Percentiles rank a stretch among this genome's conserved stretches.
These are phyloP conservation scores for Clarias fuscus DNA, from an alignment of 2,797 vertebrate genomes.

Conservation along the genomic window DNA sequence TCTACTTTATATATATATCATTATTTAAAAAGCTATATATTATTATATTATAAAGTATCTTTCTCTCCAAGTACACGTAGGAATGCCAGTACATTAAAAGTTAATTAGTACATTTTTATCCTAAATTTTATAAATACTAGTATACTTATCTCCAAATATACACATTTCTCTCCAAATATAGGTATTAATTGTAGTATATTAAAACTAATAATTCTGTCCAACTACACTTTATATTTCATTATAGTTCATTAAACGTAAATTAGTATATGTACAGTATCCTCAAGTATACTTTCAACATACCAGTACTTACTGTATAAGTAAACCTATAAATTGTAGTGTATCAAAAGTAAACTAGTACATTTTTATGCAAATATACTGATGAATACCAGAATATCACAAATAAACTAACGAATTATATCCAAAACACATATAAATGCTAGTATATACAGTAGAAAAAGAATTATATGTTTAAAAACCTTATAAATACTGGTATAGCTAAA, in stretches of 20 bases:
- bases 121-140: not conserved
- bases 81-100: not conserved
- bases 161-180: no score
- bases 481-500: not conserved
- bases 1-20: no score
- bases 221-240: no score
- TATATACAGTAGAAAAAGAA: not conserved
- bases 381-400: not conserved
- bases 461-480: not conserved
- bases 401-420: no score
- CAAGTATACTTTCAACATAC: no score
- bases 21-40: no score
- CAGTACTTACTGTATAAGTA: no score
- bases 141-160: not conserved
- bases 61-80: not conserved
- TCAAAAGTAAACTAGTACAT: not conserved
- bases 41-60: no score
- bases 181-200: not conserved
- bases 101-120: not conserved
- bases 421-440: not conserved
- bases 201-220: no score
- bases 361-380: not conserved
- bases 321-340: not conserved
- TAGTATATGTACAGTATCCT: not conserved
- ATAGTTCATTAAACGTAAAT: not conserved